Evolutionary conservation across 2,888 invertebrate species (phyloP), one percentile per base, ranked within the genome.

Genomic region (Philereme vetulata): DNA sequence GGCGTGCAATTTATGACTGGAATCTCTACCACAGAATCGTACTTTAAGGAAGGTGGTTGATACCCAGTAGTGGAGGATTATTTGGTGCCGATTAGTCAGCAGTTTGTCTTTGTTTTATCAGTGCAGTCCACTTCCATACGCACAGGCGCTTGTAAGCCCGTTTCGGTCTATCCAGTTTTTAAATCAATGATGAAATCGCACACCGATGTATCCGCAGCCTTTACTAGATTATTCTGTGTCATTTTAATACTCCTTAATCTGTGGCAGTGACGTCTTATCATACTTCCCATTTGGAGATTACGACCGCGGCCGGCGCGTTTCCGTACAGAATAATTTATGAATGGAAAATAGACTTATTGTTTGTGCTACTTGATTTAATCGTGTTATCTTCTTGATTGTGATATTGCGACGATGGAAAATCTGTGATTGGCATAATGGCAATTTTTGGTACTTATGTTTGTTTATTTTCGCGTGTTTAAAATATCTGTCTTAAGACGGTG

Each of bases 281-380:
- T 56, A 71, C 72, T 74, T 75, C 81, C 77, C 80, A 78, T 77
- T 76, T 70, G 61, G 61, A 78, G 82, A 82, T 78, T 81, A 77
- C 65, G 63, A 66, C 66, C 74, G 72, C 38, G 38, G 75, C 72
- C 70, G 70, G 42, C 66, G 64, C 64, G 62, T 62, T 68, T 67
- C 63, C 65, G 61, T 62, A 44, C 47, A 7, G 32, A 38, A 47
- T 33, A 38, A 48, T 33, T 56, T 9, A 42, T 51, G 61, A 56
- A 53, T 43, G 56, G 46, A 38, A 4, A 8, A 35, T 49, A 44
- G 38, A 48, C 49, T 33, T 48, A 48, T 53, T 48, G 52, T 44
- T 44, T 10, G 21, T 48, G 42, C 21, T 7, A 7, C 44, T 58
- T 36, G n/a, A 49, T 58, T 44, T 43, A 35, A 33, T 34, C 21